A percentile compares a stretch with the other conserved stretches of the same genome.
These are phyloP conservation scores for Bolborhynchus lineola DNA, from an alignment of 2,113 vertebrate genomes.

Conservation along the genomic window DNA sequence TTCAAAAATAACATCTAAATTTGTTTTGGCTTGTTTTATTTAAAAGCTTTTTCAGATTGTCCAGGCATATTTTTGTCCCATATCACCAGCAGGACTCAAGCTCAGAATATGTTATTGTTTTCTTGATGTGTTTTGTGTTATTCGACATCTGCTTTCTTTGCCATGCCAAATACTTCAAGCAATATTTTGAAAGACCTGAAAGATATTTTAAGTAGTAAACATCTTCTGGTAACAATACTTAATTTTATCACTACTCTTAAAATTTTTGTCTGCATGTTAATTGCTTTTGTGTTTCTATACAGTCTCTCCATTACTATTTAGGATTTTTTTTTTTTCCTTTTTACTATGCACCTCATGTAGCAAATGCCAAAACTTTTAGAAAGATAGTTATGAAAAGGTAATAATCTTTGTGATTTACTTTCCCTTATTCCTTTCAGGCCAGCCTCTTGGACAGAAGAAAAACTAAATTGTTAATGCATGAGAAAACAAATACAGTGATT, in stretches of 20 bases:
- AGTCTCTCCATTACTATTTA: slow-evolving; percentile 18
- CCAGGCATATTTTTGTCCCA: slow-evolving; percentile 39
- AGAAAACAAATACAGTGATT: slow-evolving; percentile 56
- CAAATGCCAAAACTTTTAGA: slow-evolving; percentile 38
- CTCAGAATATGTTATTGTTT: slow-evolving; percentile 55
- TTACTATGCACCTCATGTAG: slow-evolving; percentile 41
- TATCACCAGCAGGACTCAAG: slow-evolving; percentile 54
- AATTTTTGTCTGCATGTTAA: slow-evolving; percentile 56
- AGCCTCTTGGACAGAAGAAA: slow-evolving; percentile 44
- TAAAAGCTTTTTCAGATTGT: slow-evolving; percentile 46
- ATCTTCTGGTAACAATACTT: slow-evolving; percentile 63
- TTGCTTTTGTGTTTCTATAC: slow-evolving; percentile 55
- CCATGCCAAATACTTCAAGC: slow-evolving; percentile 61
- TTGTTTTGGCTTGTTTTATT: slow-evolving; percentile 30
- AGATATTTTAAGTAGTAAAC: slow-evolving; percentile 59
- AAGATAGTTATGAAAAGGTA: slow-evolving; percentile 65
- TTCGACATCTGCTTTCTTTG: slow-evolving; percentile 62
- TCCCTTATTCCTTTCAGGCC: slow-evolving; percentile 37
- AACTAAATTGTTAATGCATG: slow-evolving; percentile 44
- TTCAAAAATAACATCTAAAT: neutral
- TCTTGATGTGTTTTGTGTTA: slow-evolving; percentile 55
- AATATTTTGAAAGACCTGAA: slow-evolving; percentile 60
- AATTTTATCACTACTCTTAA: slow-evolving; percentile 70
- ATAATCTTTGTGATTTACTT: slow-evolving; percentile 60
- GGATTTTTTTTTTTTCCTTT: neutral